A percentile compares a stretch with the other conserved stretches of the same genome.
These are phyloP conservation scores for Psilopogon haemacephalus DNA, from an alignment of 2,113 vertebrate genomes.

Conservation along the genomic window DNA sequence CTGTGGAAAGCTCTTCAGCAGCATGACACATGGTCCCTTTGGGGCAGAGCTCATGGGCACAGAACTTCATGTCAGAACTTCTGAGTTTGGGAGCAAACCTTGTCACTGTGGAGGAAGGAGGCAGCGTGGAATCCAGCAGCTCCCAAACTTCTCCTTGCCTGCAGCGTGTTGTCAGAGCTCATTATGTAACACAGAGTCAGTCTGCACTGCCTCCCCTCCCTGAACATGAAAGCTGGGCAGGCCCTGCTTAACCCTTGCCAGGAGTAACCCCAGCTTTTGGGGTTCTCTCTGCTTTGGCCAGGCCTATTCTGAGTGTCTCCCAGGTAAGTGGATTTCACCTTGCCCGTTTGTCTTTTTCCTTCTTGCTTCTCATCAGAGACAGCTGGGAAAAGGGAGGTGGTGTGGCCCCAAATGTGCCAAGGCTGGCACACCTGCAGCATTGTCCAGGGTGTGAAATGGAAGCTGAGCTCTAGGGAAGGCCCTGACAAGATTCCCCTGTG, in stretches of 20 bases:
- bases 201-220: background rate
- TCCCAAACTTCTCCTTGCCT: conserved; percentile 42
- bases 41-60: conserved; percentile 22
- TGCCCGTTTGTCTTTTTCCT: background rate
- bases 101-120: conserved; percentile 5
- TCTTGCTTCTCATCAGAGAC: background rate
- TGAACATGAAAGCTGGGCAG: conserved; percentile 7
- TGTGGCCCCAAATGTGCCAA: background rate
- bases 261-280: background rate
- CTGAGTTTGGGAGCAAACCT: background rate
- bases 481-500: fast-evolving
- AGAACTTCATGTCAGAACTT: background rate
- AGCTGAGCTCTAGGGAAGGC: background rate
- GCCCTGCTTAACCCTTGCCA: background rate
- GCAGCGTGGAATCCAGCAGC: background rate
- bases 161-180: background rate
- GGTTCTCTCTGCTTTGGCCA: background rate
- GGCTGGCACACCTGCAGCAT: fast-evolving
- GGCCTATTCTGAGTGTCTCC: background rate
- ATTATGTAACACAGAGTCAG: background rate
- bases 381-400: background rate
- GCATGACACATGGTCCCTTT: background rate
- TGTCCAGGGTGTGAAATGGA: fast-evolving
- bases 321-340: background rate
- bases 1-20: background rate